Evolutionary conservation across 2,113 vertebrate species (phyloP).

Genomic region (Melospiza melodia): DNA sequence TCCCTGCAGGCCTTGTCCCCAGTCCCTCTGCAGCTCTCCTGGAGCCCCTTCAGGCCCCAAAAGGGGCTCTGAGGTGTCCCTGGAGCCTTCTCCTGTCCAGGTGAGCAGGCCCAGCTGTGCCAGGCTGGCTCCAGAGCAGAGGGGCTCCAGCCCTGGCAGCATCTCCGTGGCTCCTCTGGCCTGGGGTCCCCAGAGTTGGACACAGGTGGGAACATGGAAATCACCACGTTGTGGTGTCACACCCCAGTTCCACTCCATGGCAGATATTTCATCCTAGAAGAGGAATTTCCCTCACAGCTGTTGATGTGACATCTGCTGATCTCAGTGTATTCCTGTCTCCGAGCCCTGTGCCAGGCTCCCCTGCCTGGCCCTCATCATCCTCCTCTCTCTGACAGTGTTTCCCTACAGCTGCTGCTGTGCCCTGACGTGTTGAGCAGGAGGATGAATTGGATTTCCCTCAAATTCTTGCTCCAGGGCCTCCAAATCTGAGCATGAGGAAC

Average conservation of each 20-base stretch:
- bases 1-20: too few species aligned
- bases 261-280: neutral
- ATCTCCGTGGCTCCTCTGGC: accelerated
- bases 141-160: neutral
- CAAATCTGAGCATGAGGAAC: neutral
- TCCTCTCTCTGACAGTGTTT: accelerated
- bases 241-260: neutral
- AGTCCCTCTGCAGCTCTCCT: too few species aligned
- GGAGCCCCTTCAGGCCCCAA: too few species aligned
- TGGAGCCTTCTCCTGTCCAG: too few species aligned
- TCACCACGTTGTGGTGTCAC: neutral
- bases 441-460: neutral
- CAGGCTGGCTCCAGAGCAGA: too few species aligned
- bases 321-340: neutral
- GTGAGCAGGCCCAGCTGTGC: too few species aligned
- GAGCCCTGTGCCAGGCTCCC: neutral
- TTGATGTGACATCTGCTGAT: neutral
- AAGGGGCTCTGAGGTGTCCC: too few species aligned
- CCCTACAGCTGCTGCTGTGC: neutral
- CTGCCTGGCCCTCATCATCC: neutral
- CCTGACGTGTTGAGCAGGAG: neutral
- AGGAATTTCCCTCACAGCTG: neutral
- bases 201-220: neutral
- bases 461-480: neutral
- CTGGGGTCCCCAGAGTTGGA: neutral